Base-by-base conservation (phyloP, 2,888 invertebrate genomes). In the Aricia artaxerxes region DNA sequence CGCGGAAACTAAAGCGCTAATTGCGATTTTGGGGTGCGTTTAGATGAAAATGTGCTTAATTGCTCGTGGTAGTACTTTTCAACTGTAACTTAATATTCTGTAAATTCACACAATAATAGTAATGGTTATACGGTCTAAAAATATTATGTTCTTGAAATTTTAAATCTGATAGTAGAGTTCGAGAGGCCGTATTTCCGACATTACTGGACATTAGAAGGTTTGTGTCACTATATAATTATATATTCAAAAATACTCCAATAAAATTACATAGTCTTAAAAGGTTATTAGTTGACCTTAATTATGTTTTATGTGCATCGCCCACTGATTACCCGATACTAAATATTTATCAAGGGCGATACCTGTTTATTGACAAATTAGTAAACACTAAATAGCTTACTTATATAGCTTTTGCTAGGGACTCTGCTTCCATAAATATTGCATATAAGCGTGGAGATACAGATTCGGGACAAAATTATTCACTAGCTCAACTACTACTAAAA, bases 241-340 rank as follows among this genome's bases (percentile, higher is more conserved):
- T 69, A 69, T 69, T 69, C 69, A 16, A 69, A 69, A 38, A 49
- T 31, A 24, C 75, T 75, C 24, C 11, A 75, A 31, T 44, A 75
- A 44, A 24, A 49, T 44, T 24, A 4, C 31, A 49, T 75, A 75
- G 44, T 9, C 49, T 44, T 75, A 75, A 75, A 75, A 75, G 75
- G 75, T 75, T 49, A 75, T 75, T 49, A 24, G 75, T 75, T 75
- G 49, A 49, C 44, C 75, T 75, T 75, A 75, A 73, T 75, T 75
- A 75, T 75, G 35, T 49, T 75, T 44, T 49, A 75, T 75, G 75
- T 24, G 75, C 24, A 44, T 24, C 75, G 13, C 75, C 24, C 49
- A 69, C 44, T 49, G 75, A 31, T 75, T 75, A 75, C 24, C 49
- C 49, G 24, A 44, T 75, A 75, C 73, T n/a, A 24, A 75, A 44